Base-by-base conservation (phyloP, 2,797 vertebrate genomes). In the Micropoecilia bifurca region DNA sequence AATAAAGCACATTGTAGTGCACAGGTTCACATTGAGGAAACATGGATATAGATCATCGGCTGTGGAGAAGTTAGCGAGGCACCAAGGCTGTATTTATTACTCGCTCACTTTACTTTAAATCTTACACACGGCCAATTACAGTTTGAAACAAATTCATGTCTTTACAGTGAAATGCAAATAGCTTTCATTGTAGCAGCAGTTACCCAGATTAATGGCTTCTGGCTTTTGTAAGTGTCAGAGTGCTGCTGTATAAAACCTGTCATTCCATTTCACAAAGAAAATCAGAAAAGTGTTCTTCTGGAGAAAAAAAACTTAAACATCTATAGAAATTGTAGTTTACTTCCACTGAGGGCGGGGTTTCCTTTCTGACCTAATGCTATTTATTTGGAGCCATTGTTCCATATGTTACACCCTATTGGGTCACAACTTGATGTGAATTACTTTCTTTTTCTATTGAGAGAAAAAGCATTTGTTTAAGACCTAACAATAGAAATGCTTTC, bases 351-450 rank as follows among this genome's bases (percentile, higher is more conserved):
- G 20, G 2, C 81, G 10, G 12, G 22, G 73, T 68, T 77, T 46
- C 16, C 57, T 57, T 16, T 16, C 33, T 14, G 18, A 73, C 1
- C 76, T 74, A 75, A 71, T 41, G 53, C 0, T 43, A 45, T 66
- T 73, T 79, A 50, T 72, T 63, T 75, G 66, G 66, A 71, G 7
- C 36, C 57, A 33, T 33, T 75, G 16, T n/a, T 50, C 73, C 28
- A 63, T 39, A 0, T 30, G 75, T 69, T 53, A 33, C 22, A 79
- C 28, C 48, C 9, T 46, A 45, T 25, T 73, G 33, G 59, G 33
- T 78, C 41, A 75, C 66, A 75, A 28, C 12, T 75, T 71, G 57
- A 73, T 55, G 14, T 48, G 66, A 82, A 41, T 83, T 46, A 57
- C 36, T 76, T 57, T 79, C 4, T 13, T 75, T 63, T 75, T 30